These are phyloP conservation scores for Apeira syringaria DNA, from an alignment of 2,888 invertebrate species.

Conservation along the genomic window DNA sequence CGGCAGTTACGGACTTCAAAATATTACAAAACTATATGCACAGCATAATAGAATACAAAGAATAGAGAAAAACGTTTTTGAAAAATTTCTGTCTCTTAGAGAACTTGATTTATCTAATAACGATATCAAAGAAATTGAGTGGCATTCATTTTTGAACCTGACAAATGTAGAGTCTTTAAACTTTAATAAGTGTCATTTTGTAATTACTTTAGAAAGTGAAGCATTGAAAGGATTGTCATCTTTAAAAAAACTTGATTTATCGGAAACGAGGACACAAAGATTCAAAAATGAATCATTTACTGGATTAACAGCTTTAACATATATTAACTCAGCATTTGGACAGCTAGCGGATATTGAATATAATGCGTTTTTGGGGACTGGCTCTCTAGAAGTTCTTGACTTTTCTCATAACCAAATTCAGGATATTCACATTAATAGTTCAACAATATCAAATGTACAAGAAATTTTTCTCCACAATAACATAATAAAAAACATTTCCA, in stretches of 20 bases:
- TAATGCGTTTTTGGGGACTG: conserved; percentile 24
- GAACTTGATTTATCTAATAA: conserved; percentile 25
- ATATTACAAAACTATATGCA: conserved; percentile 12
- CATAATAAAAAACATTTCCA: conserved; percentile 19
- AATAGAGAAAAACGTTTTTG: conserved; percentile 10
- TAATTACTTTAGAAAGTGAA: conserved; percentile 15
- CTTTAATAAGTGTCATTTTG: conserved; percentile 16
- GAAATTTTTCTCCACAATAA: conserved; percentile 31
- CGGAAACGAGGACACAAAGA: conserved; percentile 10
- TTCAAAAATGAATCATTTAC: conserved; percentile 27
- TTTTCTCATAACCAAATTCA: conserved; percentile 30
- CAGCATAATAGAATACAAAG: conserved; percentile 19
- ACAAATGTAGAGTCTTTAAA: conserved; percentile 9
- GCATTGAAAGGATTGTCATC: conserved; percentile 17
- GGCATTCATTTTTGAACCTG: conserved; percentile 13
- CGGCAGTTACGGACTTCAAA: conserved; percentile 15
- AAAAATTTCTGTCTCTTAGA: conserved; percentile 12
- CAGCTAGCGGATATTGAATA: conserved; percentile 23
- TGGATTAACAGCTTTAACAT: conserved; percentile 12
- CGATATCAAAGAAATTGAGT: conserved; percentile 18
- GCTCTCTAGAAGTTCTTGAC: conserved; percentile 24
- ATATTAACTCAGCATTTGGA: conserved; percentile 27
- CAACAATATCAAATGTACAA: conserved; percentile 21
- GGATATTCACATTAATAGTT: conserved; percentile 25
- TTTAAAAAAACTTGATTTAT: conserved; percentile 20